Base-by-base conservation (phyloP, 92 coral and sea anemone genomes). In the Phenganax stokvisi region DNA sequence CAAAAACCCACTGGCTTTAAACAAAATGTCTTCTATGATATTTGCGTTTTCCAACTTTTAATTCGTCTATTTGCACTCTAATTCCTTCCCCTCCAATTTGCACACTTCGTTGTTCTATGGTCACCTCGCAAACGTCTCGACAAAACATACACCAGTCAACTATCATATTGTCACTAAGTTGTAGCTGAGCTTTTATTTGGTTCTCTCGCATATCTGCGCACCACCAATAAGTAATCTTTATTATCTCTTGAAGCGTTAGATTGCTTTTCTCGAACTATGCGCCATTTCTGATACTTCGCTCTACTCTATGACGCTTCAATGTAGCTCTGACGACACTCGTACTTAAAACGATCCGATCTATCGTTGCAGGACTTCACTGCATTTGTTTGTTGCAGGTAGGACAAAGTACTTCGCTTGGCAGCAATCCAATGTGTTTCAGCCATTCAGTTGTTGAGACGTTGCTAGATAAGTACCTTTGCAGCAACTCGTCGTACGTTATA, bases 81-180 rank as follows among this genome's bases (percentile, higher is more conserved):
- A 59, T 59, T 13, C 65, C 65, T 6, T 59, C 65, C 2, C 65
- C 65, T 59, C 65, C 65, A 59, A 59, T 13, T 59, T 59, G 65
- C 25, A 1, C 25, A 59, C 65, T 59, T 6, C 4, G 2, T 59
- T 25, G 65, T 13, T 13, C 25, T 59, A 59, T 59, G 65, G n/a
- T 59, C 65, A 59, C n/a, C 25, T 59, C 65, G 65, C 65, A 59
- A 59, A 59, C 7, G 3, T 13, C 16, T 1, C 65, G 65, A 59
- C 65, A 59, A 59, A 59, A 59, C 65, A 59, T 59, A 3, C n/a
- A 6, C 65, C 65, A 59, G 65, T 59, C 65, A 25, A 59, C 65
- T 1, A 59, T 59, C 25, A 1, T 25, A 6, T 59, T 59, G 65
- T 13, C n/a, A 25, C 25, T 59, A 59, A 59, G 16, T 59, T 59